phyloP scores from a whole-genome alignment of 2,888 invertebrate genomes.

The Eupithecia insigniata region DNA sequence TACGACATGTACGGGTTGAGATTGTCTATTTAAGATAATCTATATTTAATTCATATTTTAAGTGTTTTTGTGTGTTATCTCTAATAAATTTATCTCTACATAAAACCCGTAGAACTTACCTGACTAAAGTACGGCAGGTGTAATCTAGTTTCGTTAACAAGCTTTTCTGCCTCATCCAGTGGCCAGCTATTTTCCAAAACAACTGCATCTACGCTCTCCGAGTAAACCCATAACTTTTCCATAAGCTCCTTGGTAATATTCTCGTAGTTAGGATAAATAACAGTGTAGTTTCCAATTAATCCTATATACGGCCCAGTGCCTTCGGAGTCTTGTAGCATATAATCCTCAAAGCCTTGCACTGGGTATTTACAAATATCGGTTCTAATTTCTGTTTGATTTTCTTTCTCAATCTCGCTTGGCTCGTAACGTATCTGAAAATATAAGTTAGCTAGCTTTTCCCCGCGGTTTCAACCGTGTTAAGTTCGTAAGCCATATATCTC shows the following conservation, averaged over 20 bases:
- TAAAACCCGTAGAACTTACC: constrained; percentile 62
- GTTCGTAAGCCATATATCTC: no score
- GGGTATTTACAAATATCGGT: constrained; percentile 42
- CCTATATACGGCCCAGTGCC: constrained; percentile 59
- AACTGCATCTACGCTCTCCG: constrained; percentile 67
- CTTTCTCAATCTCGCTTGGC: constrained; percentile 32
- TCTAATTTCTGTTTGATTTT: constrained; percentile 34
- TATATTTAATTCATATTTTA: no score
- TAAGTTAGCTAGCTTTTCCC: no score
- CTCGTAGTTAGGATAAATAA: constrained; percentile 68
- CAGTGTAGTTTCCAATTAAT: constrained; percentile 47
- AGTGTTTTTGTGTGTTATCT: no score
- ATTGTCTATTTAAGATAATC: no score
- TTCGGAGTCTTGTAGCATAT: constrained; percentile 53
- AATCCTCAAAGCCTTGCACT: constrained; percentile 48
- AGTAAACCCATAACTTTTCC: constrained; percentile 60
- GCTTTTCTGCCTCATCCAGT: constrained; percentile 65
- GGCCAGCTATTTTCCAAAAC: constrained; percentile 85
- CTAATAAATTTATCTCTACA: no score
- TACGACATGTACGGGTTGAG: no score
- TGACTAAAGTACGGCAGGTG: constrained; percentile 79
- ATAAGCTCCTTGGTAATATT: constrained; percentile 54
- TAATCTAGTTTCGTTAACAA: constrained; percentile 59
- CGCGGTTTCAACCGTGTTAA: no score
- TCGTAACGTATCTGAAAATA: constrained; percentile 56